Evolutionary conservation across 2,113 vertebrate genomes (phyloP), one percentile per base, ranked within the genome.

Genomic region (Sminthopsis crassicaudata): DNA sequence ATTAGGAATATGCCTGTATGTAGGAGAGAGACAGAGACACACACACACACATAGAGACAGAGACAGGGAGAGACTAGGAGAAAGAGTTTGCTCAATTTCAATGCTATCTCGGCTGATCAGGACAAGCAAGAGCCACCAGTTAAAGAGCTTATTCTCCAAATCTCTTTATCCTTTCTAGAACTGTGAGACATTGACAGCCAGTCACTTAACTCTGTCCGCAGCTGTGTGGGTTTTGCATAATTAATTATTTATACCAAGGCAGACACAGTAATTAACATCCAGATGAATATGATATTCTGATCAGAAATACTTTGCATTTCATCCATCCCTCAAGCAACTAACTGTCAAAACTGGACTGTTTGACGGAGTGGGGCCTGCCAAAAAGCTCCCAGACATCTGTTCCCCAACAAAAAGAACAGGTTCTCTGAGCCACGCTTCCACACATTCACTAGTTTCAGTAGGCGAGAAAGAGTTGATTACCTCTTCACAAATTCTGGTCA

Each of bases 231-330:
- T 99, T 99, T 99, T 99, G 99, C 99, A 99, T 99, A 99, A 99
- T 99, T 99, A 99, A 99, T 99, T 99, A 99, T 99, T 99, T 99
- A 99, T 99, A 99, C 98, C 97, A 97, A 99, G 99, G 99, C 99
- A 99, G 99, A 99, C 99, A 99, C 99, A 99, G 99, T 99, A 99
- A 99, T 99, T 99, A 99, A 99, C 99, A 99, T 99, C 99, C 99
- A 99, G 99, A 99, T 99, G 99, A 99, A 99, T 99, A 99, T 99
- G 99, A 99, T 99, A 99, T 99, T 99, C 99, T 99, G 99, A 99
- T 99, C 99, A 99, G 99, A 99, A 99, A 99, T 98, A 98, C 99
- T 99, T 99, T 99, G 99, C 99, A 99, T 99, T 99, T 99, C 99
- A 99, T 97, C 98, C 97, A 91, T 99, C 99, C 99, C 99, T 99